phyloP scores from a whole-genome alignment of 2,113 vertebrate genomes.

The Speoplatyrhinus poulsoni region DNA sequence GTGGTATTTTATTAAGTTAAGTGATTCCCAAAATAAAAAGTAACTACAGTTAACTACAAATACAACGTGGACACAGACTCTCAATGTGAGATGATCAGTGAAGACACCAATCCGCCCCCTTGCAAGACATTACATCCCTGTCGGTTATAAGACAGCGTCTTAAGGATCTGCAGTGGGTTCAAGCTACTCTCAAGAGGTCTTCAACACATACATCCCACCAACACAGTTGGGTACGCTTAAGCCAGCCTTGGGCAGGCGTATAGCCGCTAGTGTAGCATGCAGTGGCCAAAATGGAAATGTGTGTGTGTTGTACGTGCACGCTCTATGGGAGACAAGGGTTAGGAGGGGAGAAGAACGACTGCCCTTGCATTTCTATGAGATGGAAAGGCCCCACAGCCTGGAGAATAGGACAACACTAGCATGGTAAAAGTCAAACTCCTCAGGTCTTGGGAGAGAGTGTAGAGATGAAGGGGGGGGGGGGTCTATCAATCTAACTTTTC shows the following conservation, averaged over 20 bases:
- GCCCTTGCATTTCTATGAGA: conserved; percentile 75
- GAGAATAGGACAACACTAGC: conserved; percentile 65
- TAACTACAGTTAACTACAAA: too few species aligned
- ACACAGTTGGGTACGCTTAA: conserved; percentile 63
- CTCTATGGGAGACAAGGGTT: conserved; percentile 41
- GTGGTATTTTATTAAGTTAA: not conserved
- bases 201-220: conserved; percentile 67
- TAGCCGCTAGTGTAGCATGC: conserved; percentile 52
- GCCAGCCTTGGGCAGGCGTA: conserved; percentile 67
- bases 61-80: too few species aligned
- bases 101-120: conserved; percentile 52
- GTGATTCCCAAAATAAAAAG: too few species aligned
- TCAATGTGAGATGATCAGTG: conserved; percentile 19
- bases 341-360: conserved; percentile 65
- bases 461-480: not conserved
- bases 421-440: conserved; percentile 77
- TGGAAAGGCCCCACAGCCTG: conserved; percentile 73
- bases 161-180: conserved; percentile 50
- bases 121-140: conserved; percentile 45
- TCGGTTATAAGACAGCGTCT: conserved; percentile 20
- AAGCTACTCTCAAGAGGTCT: conserved; percentile 59
- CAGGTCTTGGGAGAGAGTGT: conserved; percentile 52
- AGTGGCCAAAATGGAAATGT: conserved; percentile 72
- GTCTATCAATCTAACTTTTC: conserved; percentile 57
- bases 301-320: conserved; percentile 8